These are phyloP conservation scores for Pogona vitticeps DNA, from an alignment of 2,113 vertebrate genomes.

Conservation along the genomic window DNA sequence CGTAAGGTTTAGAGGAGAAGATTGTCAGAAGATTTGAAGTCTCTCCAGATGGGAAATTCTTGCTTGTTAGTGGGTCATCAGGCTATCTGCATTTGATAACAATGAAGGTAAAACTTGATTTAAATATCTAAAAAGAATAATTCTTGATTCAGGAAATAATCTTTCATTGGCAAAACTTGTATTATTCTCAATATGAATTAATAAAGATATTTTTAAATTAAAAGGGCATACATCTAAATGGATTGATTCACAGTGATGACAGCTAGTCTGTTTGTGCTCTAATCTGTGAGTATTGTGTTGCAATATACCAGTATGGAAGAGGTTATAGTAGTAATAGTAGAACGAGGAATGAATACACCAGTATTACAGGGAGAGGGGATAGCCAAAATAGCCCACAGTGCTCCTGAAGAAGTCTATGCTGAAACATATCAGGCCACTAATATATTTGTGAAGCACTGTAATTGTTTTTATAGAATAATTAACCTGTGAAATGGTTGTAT, in stretches of 20 bases:
- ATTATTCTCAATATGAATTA: neutral
- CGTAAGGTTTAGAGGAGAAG: slow-evolving; percentile 87
- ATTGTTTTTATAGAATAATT: no score
- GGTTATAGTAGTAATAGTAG: neutral
- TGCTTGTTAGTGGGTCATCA: slow-evolving; percentile 87
- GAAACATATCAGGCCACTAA: neutral
- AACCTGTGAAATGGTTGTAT: no score
- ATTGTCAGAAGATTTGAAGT: slow-evolving; percentile 86
- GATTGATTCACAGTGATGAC: neutral
- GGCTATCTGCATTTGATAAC: slow-evolving; percentile 91
- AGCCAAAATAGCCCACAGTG: neutral
- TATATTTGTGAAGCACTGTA: neutral
- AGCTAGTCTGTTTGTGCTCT: neutral
- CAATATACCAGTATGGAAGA: neutral
- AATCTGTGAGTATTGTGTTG: neutral
- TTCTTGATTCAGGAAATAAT: neutral
- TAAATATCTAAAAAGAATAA: neutral
- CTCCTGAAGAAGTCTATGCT: neutral
- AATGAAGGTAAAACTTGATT: slow-evolving; percentile 82
- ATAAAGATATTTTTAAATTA: neutral
- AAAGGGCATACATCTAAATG: neutral
- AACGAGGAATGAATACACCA: neutral
- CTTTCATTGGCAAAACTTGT: neutral
- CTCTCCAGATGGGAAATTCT: slow-evolving; percentile 86
- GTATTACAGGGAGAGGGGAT: neutral